These are phyloP conservation scores for Pharmacophagus antenor DNA, from an alignment of 2,888 invertebrate species.

Conservation along the genomic window DNA sequence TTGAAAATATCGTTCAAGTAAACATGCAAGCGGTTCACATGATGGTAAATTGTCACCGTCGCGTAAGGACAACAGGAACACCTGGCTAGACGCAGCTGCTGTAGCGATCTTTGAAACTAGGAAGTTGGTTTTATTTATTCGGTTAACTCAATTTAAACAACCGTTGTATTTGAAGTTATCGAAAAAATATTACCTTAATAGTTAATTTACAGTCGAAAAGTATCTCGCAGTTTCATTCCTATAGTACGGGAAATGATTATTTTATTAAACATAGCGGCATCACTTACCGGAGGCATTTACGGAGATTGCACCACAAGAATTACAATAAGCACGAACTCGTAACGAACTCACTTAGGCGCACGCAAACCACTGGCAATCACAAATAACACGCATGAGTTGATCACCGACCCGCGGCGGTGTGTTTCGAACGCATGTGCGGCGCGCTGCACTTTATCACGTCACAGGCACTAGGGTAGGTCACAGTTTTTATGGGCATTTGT, in stretches of 20 bases:
- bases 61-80: too few species aligned
- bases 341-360: slow-evolving; percentile 52
- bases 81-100: too few species aligned
- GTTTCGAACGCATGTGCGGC: slow-evolving; percentile 59
- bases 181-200: too few species aligned
- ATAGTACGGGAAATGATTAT: slow-evolving; percentile 7
- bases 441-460: slow-evolving; percentile 54
- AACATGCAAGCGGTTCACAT: too few species aligned
- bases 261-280: slow-evolving; percentile 20
- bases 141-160: too few species aligned
- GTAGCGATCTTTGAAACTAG: too few species aligned
- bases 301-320: slow-evolving; percentile 46
- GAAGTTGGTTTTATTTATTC: too few species aligned
- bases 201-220: too few species aligned
- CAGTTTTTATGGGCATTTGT: slow-evolving; percentile 46
- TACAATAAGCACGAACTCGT: slow-evolving; percentile 51
- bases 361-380: slow-evolving; percentile 54
- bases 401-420: slow-evolving; percentile 41
- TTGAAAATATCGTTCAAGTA: too few species aligned
- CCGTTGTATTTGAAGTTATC: too few species aligned
- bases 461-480: slow-evolving; percentile 63
- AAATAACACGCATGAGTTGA: slow-evolving; percentile 59
- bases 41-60: too few species aligned
- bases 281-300: slow-evolving; percentile 59
- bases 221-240: not conserved